Evolutionary conservation across 2,797 vertebrate species (phyloP), one percentile per base, ranked within the genome.

Genomic region (Darevskia nairensis): DNA sequence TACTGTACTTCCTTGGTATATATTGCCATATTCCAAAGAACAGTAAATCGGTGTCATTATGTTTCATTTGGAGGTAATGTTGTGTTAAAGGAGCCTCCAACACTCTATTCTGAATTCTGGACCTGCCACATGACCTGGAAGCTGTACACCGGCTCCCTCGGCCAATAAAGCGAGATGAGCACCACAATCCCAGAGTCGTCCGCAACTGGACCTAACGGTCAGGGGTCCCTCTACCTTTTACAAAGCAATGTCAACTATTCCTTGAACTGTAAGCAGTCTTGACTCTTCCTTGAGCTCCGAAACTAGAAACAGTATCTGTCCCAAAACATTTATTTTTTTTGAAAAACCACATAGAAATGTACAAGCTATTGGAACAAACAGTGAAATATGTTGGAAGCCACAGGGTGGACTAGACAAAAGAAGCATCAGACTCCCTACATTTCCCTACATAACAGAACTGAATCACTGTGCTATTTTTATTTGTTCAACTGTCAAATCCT

Each of bases 381-480:
- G 87, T 89, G 90, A 90, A 92, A 82, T 79, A 15, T 9, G 23
- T 7, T 82, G 7, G 0, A 50, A 84, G 82, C 46, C 25, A 46
- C 35, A 82, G 80, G 9, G 69, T 39, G 11, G 55, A 10, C 50
- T 64, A 72, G 83, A 71, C 83, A 15, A 11, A 1, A 19, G 50
- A 86, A 83, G 74, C 72, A 72, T 21, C 66, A 80, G 13, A 50
- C 78, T 90, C 41, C 61, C 90, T 71, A 87, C 8, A 84, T 91
- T 92, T 88, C 74, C 78, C 44, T 90, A 92, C 68, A 15, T 91
- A 92, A 90, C 0, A 0, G 61, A 21, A 75, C 86, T 94, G 91
- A 90, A 91, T 93, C 85, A 88, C 39, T 88, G 74, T 90, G 86
- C 86, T 95, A 91, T 92, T 96, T 95, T 94, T 92, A 87, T 94